Base-by-base conservation (phyloP, 2,113 vertebrate species). In the Morone saxatilis region DNA sequence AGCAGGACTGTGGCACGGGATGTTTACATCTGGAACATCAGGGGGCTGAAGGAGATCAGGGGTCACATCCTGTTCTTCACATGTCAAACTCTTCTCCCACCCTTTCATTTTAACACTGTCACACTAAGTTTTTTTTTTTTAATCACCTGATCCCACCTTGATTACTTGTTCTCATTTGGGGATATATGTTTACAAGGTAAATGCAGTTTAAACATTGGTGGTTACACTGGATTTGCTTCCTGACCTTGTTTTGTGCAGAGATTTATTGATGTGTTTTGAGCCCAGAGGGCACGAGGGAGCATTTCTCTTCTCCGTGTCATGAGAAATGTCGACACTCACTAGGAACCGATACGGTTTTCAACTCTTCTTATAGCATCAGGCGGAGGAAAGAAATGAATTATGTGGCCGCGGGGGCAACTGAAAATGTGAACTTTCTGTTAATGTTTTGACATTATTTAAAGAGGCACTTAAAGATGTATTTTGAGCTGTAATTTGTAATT, bases 1-100 rank as follows among this genome's bases (percentile, higher is more conserved):
- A 68, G 60, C 53, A 36, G 51, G 38, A 62, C 57, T 47, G 62
- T 59, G 48, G 19, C 66, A 78, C 6, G 36, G 68, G 36, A 62
- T 81, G 88, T 90, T 86, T 81, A 87, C 73, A 79, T 81, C 13
- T 72, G 70, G 60, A 67, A 1, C 38, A 54, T 70, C 11, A 13
- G 45, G 50, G 67, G 78, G 43, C n/a, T n/a, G 6, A 13, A 5
- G 9, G 68, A 47, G 70, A 36, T 83, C 68, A 47, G 13, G 4
- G 87, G 80, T 81, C 71, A 81, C 71, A 71, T 89, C 83, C 83
- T 84, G 80, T 61, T 36, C 69, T 40, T 48, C 67, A 61, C n/a
- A 47, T 25, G 51, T 71, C 77, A 59, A 4, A 48, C 40, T 11
- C 31, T 7, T 82, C 80, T 84, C 61, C 71, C 50, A 68, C 5